A percentile compares a stretch with the other conserved stretches of the same genome.
Conservation (phyloP, 2,888 invertebrate genomes). For the Timandra comae region DNA sequence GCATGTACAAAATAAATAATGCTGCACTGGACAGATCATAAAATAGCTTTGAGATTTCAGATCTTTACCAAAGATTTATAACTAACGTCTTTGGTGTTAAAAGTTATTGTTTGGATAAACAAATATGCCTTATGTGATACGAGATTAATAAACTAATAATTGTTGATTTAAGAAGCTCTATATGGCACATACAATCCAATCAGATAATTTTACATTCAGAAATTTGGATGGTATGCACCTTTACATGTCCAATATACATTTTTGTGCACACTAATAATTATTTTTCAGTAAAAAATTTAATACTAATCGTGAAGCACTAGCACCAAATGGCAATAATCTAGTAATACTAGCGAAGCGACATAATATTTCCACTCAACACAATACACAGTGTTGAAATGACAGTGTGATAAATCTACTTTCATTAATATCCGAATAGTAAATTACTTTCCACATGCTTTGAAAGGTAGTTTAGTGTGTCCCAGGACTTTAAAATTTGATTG, state of each 20-base stretch:
- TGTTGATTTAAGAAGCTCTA: background rate
- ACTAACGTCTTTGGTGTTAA: background rate
- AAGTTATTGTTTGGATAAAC: background rate
- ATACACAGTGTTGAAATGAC: conserved; percentile 11
- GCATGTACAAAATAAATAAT: conserved; percentile 45
- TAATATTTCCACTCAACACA: conserved; percentile 3
- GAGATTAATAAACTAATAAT: background rate
- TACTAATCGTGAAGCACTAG: conserved; percentile 55
- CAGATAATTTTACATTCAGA: background rate
- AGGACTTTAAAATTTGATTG: no score
- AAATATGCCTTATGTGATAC: background rate
- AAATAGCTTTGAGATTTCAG: conserved; percentile 36
- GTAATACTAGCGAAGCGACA: conserved; percentile 44
- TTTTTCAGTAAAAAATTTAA: conserved; percentile 44
- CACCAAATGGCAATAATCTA: conserved; percentile 55
- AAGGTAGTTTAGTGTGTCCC: no score
- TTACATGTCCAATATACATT: conserved; percentile 11
- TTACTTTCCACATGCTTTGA: no score
- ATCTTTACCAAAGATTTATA: conserved; percentile 24
- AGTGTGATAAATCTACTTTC: conserved; percentile 14
- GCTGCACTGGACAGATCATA: conserved; percentile 39
- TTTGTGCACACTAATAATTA: conserved; percentile 42
- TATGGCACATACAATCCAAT: background rate
- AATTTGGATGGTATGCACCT: background rate
- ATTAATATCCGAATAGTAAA: no score